Evolutionary conservation across 2,888 invertebrate species (phyloP).

Genomic region (Eupithecia centaureata): DNA sequence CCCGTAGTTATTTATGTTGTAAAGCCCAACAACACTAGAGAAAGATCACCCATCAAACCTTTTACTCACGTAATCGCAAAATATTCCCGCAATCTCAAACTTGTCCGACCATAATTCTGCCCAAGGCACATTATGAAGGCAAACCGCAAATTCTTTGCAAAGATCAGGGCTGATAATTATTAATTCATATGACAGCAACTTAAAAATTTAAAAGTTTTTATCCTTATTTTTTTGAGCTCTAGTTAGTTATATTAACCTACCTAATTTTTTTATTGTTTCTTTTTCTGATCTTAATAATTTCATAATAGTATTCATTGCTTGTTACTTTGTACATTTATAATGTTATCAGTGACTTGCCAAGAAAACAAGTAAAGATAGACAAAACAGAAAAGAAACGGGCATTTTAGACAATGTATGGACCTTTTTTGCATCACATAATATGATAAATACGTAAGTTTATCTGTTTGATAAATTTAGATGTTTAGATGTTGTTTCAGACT

Average conservation of each 20-base stretch:
- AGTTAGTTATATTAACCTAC: too few relatives aligned
- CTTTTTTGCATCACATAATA: too few relatives aligned
- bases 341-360: too few relatives aligned
- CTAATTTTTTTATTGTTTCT: not conserved
- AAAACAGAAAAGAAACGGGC: too few relatives aligned
- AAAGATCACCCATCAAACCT: not conserved
- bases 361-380: too few relatives aligned
- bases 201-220: not conserved
- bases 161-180: constrained; percentile 14
- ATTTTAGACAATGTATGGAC: too few relatives aligned
- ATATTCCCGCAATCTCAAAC: not conserved
- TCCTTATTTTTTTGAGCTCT: not conserved
- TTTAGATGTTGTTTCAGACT: too few relatives aligned
- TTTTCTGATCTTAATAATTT: not conserved
- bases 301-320: not conserved
- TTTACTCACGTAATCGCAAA: not conserved
- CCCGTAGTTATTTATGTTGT: too few relatives aligned
- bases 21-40: not conserved
- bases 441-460: too few relatives aligned
- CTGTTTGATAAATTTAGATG: too few relatives aligned
- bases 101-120: not conserved
- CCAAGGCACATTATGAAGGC: constrained; percentile 6
- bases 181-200: not conserved
- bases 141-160: constrained; percentile 7
- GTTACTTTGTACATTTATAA: too few relatives aligned